Evolutionary conservation across 64 coral and sea anemone species (phyloP).

Genomic region (Anthopleura sola): DNA sequence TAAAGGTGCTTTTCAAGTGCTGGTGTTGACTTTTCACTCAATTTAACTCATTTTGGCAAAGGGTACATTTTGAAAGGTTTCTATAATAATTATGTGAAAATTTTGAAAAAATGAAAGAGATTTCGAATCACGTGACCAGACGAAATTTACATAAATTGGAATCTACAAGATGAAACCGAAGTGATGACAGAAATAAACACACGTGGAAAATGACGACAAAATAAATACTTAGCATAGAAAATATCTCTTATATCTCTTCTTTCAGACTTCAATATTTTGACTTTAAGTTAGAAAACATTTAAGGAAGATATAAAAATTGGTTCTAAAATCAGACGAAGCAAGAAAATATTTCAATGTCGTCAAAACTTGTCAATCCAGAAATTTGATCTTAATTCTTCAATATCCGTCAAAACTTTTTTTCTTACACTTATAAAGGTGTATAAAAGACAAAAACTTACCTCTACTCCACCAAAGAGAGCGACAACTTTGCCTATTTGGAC

Average conservation of each 20-base stretch:
- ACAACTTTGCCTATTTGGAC: slow-evolving; percentile 48
- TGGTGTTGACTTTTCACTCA: too few species aligned
- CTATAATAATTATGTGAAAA: too few species aligned
- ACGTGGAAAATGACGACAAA: too few species aligned
- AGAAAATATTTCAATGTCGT: not conserved
- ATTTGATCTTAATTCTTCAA: not conserved
- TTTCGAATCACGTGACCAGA: too few species aligned
- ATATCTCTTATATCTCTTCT: too few species aligned
- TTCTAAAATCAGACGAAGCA: not conserved
- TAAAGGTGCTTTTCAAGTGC: too few species aligned
- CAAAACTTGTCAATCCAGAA: not conserved
- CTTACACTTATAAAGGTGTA: not conserved
- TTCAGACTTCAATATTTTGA: not conserved
- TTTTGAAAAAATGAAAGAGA: not conserved
- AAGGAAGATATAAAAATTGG: not conserved
- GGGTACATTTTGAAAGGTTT: too few species aligned
- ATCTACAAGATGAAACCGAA: too few species aligned
- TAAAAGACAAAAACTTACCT: slow-evolving; percentile 43
- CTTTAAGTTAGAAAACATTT: not conserved
- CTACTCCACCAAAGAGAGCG: slow-evolving; percentile 84
- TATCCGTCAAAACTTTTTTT: not conserved
- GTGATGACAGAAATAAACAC: too few species aligned
- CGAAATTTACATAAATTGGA: too few species aligned
- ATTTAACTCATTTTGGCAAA: too few species aligned
- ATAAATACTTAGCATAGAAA: too few species aligned